Percentiles rank a stretch among this genome's conserved stretches.
These are phyloP conservation scores for Melanotus villosus DNA, from an alignment of 2,888 invertebrate genomes.

Conservation along the genomic window DNA sequence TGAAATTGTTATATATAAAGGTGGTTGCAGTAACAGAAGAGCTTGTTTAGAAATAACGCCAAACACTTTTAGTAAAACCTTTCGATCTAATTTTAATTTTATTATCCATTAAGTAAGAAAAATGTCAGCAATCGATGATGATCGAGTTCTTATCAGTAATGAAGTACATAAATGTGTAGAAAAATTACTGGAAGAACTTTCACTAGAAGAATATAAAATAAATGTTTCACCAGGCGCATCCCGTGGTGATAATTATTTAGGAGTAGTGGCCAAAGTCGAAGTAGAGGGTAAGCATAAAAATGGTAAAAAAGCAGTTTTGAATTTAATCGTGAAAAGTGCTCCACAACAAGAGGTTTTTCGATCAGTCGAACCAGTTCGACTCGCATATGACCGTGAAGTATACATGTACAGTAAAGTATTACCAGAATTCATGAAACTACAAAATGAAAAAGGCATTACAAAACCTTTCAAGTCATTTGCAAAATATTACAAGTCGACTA, in stretches of 20 bases:
- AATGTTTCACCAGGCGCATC: slow-evolving; percentile 45
- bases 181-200: slow-evolving; percentile 36
- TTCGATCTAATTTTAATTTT: too few relatives aligned
- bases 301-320: slow-evolving; percentile 40
- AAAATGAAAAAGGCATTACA: slow-evolving; percentile 47
- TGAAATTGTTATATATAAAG: too few relatives aligned
- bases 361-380: slow-evolving; percentile 48
- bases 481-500: slow-evolving; percentile 37
- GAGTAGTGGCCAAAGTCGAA: slow-evolving; percentile 51
- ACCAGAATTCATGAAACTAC: slow-evolving; percentile 50
- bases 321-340: slow-evolving; percentile 54
- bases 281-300: slow-evolving; percentile 39
- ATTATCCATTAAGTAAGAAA: too few relatives aligned
- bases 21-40: too few relatives aligned
- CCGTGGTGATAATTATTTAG: slow-evolving; percentile 59
- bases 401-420: slow-evolving; percentile 56
- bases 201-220: background rate
- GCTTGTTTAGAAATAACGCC: too few relatives aligned
- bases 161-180: slow-evolving; percentile 16
- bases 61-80: too few relatives aligned
- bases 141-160: background rate
- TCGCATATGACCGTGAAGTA: slow-evolving; percentile 55
- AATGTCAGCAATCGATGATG: too few relatives aligned
- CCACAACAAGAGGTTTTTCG: slow-evolving; percentile 50
- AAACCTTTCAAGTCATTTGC: slow-evolving; percentile 46